Conservation (phyloP, 2,797 vertebrate species). For the Pantherophis vulpinus region DNA sequence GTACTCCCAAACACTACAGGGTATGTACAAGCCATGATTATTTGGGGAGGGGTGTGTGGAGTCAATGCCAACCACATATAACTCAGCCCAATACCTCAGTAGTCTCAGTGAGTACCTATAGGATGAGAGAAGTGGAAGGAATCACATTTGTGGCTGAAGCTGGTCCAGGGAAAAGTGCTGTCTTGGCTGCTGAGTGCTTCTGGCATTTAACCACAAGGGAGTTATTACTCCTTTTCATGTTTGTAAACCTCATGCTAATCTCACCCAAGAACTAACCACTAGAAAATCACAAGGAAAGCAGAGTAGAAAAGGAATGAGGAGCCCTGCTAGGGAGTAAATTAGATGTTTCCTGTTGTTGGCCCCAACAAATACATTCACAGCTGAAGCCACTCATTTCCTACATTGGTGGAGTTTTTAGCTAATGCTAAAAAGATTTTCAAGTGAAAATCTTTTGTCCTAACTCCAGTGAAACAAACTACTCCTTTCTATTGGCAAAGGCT, state of each 20-base stretch:
- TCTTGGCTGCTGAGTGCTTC: background rate
- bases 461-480: background rate
- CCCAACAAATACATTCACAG: background rate
- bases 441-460: background rate
- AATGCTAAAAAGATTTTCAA: background rate
- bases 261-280: background rate
- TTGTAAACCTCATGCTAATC: background rate
- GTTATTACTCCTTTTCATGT: background rate
- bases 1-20: rapidly evolving
- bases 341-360: rapidly evolving
- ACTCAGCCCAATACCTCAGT: background rate
- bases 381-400: background rate
- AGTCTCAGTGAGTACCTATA: background rate
- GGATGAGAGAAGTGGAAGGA: background rate
- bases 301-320: conserved; percentile 7
- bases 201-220: conserved; percentile 3
- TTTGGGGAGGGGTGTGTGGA: rapidly evolving
- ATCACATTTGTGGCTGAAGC: background rate
- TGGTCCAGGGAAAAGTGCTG: background rate
- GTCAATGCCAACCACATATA: background rate
- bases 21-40: background rate
- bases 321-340: background rate
- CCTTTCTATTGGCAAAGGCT: background rate
- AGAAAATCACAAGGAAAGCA: background rate
- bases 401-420: background rate